Evolutionary conservation across 2,888 invertebrate genomes (phyloP).

Genomic region (Drosophila mettleri): DNA sequence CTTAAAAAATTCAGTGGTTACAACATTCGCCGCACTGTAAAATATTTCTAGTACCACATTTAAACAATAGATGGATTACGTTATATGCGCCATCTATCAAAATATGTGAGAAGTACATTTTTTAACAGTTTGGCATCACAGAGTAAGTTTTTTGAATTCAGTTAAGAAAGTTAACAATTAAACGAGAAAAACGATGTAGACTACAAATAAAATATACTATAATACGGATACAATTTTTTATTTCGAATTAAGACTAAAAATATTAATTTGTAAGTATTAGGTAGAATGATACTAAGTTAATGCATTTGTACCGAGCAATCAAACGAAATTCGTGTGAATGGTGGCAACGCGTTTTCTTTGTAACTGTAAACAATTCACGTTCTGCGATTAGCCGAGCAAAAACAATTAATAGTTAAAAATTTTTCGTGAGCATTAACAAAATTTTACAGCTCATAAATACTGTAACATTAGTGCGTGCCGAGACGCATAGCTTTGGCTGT

Average conservation of each 20-base stretch:
- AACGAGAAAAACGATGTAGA: not conserved
- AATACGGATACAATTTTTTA: not conserved
- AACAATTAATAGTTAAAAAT: not conserved
- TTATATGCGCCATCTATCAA: constrained; percentile 9
- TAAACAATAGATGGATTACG: constrained; percentile 11
- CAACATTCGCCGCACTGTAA: not conserved
- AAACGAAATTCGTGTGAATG: no score
- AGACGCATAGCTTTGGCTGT: not conserved
- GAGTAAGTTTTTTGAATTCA: not conserved
- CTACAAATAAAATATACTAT: not conserved
- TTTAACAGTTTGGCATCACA: not conserved
- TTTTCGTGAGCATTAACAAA: not conserved
- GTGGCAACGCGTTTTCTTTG: not conserved
- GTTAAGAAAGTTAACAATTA: not conserved
- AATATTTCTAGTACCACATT: not conserved
- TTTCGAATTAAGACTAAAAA: no score
- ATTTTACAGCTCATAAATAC: not conserved
- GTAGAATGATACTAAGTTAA: not conserved
- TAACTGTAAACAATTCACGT: not conserved
- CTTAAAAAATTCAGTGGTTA: not conserved
- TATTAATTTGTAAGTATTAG: not conserved
- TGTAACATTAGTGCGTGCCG: not conserved
- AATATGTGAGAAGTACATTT: not conserved
- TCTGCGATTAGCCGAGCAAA: not conserved
- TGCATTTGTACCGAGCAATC: not conserved